Evolutionary conservation across 2,888 invertebrate species (phyloP), one percentile per base, ranked within the genome.

Genomic region (Eurytoma adleriae): DNA sequence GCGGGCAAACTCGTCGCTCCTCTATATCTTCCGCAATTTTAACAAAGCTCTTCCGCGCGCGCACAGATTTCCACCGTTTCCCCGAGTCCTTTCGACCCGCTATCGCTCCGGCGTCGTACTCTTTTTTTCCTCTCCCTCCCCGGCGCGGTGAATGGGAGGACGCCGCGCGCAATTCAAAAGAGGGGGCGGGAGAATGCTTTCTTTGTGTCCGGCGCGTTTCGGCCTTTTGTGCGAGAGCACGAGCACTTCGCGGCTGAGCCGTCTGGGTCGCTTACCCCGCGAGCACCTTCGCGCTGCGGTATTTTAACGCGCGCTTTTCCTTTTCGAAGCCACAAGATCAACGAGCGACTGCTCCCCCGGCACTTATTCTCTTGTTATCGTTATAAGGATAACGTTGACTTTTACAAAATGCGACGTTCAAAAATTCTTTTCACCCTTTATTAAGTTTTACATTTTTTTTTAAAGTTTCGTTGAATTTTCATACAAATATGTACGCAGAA

Each of bases 201-300:
- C 75, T 73, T 73, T 78, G 54, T 73, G 52, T 20, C 14, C 27
- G 24, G 30, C 14, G 59, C 30, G 67, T 68, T 67, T 64, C 72
- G 57, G 67, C 54, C 72, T 78, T 78, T 78, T 73, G 70, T 79
- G 14, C 54, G 10, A 56, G 20, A 52, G 59, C 24, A 3, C 20
- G 27, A 16, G 30, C 59, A 7, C 7, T 24, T 40, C 40, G 59
- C 14, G 54, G 52, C 62, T 5, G 54, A 50, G 52, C 12, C 54
- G 64, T 77, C 64, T 68, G 59, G 66, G 54, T 72, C 40, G 59
- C 50, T 67, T 78, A 59, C 30, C 40, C n/a, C 48, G 30, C 54
- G 56, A 16, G 27, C 30, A 40, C 52, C 12, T 14, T n/a, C n/a
- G 13, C 18, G 40, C 27, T 14, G 20, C 73, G 56, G 52, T 48